These are phyloP conservation scores for Montipora cactus DNA, from an alignment of 64 coral and sea anemone genomes.

Conservation along the genomic window DNA sequence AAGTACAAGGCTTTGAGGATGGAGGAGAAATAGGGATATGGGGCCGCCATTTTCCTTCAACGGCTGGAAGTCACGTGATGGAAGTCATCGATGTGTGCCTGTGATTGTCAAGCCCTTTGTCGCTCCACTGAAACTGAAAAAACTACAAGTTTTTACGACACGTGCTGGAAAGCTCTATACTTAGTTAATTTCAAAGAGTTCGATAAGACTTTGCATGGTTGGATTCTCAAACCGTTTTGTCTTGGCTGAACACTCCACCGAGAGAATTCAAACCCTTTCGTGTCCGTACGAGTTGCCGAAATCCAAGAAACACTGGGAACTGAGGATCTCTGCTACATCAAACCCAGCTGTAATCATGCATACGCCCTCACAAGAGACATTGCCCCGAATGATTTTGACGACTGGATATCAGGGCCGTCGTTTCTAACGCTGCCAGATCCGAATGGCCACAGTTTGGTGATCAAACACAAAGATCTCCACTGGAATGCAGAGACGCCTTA, in stretches of 20 bases:
- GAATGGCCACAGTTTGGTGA: constrained; percentile 50
- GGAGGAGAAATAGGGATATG: constrained; percentile 41
- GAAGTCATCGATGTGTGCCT: constrained; percentile 6
- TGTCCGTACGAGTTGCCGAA: constrained; percentile 59
- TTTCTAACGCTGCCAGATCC: constrained; percentile 19
- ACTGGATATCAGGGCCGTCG: constrained; percentile 38
- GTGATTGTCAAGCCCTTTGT: constrained; percentile 67
- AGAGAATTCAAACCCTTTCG: constrained; percentile 69
- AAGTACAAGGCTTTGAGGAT: constrained; percentile 52
- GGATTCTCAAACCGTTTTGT: constrained; percentile 61
- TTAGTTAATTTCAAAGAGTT: constrained; percentile 35
- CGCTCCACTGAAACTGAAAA: constrained; percentile 65
- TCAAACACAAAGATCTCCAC: not conserved
- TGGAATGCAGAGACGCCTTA: not conserved
- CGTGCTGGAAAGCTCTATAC: constrained; percentile 17
- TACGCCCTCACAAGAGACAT: constrained; percentile 73
- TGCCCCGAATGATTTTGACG: constrained; percentile 2
- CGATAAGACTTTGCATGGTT: constrained; percentile 36
- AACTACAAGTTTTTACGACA: constrained; percentile 47
- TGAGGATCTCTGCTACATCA: constrained; percentile 50
- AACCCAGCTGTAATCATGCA: constrained; percentile 59
- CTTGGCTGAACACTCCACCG: constrained; percentile 64
- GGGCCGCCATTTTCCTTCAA: constrained; percentile 45
- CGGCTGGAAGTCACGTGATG: constrained; percentile 51
- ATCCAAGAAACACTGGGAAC: constrained; percentile 58